These are phyloP conservation scores for Chelidonichthys spinosus DNA, from an alignment of 2,797 vertebrate genomes.

Conservation along the genomic window DNA sequence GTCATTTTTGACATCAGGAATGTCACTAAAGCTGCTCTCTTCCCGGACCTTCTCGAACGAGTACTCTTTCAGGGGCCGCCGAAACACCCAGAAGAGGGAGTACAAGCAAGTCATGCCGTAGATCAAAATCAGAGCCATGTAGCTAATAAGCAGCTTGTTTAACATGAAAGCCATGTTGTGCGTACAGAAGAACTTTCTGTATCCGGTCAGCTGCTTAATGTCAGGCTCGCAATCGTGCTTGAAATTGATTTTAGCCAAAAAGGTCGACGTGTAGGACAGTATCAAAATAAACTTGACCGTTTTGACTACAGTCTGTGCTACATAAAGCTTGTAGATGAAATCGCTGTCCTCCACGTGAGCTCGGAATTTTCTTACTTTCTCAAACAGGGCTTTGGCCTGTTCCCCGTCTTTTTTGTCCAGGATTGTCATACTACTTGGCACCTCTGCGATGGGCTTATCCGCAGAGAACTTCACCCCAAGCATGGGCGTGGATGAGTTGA, in stretches of 20 bases:
- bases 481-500: slow-evolving; percentile 90
- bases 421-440: slow-evolving; percentile 94
- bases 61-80: slow-evolving; percentile 96
- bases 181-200: slow-evolving; percentile 90
- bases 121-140: slow-evolving; percentile 93
- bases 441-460: slow-evolving; percentile 91
- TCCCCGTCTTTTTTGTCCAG: slow-evolving; percentile 98
- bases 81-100: slow-evolving; percentile 96
- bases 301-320: slow-evolving; percentile 95
- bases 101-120: slow-evolving; percentile 96
- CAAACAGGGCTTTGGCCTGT: slow-evolving; percentile 97
- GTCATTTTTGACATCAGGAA: slow-evolving; percentile 98
- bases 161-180: slow-evolving; percentile 99
- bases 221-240: slow-evolving; percentile 88
- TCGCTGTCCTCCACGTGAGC: slow-evolving; percentile 97
- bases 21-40: slow-evolving; percentile 98
- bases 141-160: slow-evolving; percentile 93
- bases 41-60: slow-evolving; percentile 98
- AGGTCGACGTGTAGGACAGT: slow-evolving; percentile 93
- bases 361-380: slow-evolving; percentile 97
- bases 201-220: slow-evolving; percentile 93
- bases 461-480: slow-evolving; percentile 92
- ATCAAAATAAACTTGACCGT: slow-evolving; percentile 96
- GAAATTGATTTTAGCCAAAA: slow-evolving; percentile 91
- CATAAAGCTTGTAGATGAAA: slow-evolving; percentile 98